Conservation (phyloP, 2,113 vertebrate species). For the Equus przewalskii region DNA sequence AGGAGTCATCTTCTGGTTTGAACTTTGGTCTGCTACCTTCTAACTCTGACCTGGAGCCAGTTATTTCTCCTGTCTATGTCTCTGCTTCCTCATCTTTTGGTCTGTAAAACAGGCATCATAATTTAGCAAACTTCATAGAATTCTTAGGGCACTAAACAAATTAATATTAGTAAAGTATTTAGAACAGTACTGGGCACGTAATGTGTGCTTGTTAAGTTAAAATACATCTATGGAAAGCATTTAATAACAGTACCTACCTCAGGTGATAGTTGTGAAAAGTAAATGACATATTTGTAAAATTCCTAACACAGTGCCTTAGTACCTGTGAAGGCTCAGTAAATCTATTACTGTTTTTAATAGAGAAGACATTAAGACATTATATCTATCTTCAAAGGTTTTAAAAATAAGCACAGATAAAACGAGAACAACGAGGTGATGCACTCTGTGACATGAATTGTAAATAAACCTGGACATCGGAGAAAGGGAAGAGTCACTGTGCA, state of each 20-base stretch:
- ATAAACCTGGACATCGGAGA: background rate
- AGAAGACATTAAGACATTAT: background rate
- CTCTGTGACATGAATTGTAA: background rate
- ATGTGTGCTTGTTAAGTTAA: background rate
- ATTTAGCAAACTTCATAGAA: background rate
- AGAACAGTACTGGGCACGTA: background rate
- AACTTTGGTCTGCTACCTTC: background rate
- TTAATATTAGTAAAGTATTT: background rate
- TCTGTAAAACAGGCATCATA: background rate
- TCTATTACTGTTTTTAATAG: background rate
- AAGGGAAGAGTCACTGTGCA: background rate
- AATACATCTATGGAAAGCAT: background rate
- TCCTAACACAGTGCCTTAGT: background rate
- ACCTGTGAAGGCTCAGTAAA: background rate
- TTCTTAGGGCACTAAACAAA: background rate
- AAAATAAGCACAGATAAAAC: background rate
- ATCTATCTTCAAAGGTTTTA: background rate
- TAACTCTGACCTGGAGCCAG: background rate
- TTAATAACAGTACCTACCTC: background rate
- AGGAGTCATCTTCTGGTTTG: background rate
- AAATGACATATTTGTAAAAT: background rate
- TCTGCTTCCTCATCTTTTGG: background rate
- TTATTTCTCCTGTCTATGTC: background rate
- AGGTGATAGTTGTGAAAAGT: background rate
- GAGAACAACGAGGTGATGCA: accelerated